phyloP scores from a whole-genome alignment of 2,888 invertebrate genomes.

The Ischnura elegans region DNA sequence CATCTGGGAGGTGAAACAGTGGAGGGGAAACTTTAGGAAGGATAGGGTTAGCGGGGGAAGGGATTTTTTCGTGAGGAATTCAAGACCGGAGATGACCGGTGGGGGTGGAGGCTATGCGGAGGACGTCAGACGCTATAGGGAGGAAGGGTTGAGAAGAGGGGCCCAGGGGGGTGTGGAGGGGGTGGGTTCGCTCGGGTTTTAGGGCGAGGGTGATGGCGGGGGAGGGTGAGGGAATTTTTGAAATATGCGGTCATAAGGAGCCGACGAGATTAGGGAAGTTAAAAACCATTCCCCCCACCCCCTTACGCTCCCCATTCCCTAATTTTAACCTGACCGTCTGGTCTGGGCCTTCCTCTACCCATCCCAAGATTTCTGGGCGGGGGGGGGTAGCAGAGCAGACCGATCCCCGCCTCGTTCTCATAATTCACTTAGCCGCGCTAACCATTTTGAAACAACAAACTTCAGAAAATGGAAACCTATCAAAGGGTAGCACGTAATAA shows the following conservation, averaged over 20 bases:
- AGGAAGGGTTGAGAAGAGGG: not conserved
- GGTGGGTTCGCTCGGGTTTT: too few relatives aligned
- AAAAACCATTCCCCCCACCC: not conserved
- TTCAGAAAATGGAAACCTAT: conserved; percentile 3
- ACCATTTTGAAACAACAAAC: not conserved
- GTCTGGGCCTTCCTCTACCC: not conserved
- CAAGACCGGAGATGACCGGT: not conserved
- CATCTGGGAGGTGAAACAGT: too few relatives aligned
- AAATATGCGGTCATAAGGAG: conserved; percentile 38
- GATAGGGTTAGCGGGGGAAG: not conserved
- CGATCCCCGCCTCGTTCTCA: not conserved
- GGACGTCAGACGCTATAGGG: conserved; percentile 6
- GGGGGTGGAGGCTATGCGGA: not conserved
- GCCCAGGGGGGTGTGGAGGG: not conserved
- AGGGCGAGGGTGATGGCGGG: conserved; percentile 3
- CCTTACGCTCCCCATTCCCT: not conserved
- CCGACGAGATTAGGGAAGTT: conserved; percentile 26
- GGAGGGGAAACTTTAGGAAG: too few relatives aligned
- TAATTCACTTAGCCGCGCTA: conserved; percentile 5
- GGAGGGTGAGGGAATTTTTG: not conserved
- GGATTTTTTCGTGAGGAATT: not conserved
- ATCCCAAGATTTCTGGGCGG: too few relatives aligned
- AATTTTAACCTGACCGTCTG: conserved; percentile 31
- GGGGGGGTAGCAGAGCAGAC: not conserved
- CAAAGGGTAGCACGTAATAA: not conserved